These are phyloP conservation scores for Drosophila gaucha DNA, from an alignment of 2,888 invertebrate genomes.

Conservation along the genomic window DNA sequence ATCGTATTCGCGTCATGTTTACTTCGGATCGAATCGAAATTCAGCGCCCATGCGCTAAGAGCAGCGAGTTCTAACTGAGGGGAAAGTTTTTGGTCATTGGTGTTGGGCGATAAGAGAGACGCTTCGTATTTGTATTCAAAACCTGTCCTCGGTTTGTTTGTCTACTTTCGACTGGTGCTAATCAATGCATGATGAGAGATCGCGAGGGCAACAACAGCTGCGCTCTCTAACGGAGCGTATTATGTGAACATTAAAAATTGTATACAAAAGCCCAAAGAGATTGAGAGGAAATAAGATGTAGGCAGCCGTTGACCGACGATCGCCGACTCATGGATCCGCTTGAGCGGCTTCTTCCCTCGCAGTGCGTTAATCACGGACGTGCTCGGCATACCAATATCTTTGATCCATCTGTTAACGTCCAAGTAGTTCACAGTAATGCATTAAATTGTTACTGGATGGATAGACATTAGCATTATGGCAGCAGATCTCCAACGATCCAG, in stretches of 20 bases:
- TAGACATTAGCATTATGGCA: constrained; percentile 52
- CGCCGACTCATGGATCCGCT: constrained; percentile 45
- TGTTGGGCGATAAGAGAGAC: constrained; percentile 34
- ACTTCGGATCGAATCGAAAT: constrained; percentile 4
- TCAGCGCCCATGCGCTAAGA: constrained; percentile 44
- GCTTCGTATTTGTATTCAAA: constrained; percentile 32
- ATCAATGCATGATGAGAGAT: constrained; percentile 42
- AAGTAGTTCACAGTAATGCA: constrained; percentile 58
- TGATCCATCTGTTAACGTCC: constrained; percentile 32
- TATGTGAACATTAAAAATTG: constrained; percentile 35
- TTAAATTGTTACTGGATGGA: constrained; percentile 41
- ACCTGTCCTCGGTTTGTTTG: constrained; percentile 50
- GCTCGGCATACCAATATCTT: constrained; percentile 52
- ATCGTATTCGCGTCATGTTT: constrained; percentile 44
- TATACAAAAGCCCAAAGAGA: constrained; percentile 11
- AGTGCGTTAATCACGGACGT: constrained; percentile 56
- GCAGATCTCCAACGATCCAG: constrained; percentile 65
- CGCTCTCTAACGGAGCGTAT: constrained; percentile 30
- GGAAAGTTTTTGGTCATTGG: constrained; percentile 18
- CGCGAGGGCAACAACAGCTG: constrained; percentile 16
- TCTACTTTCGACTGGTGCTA: constrained; percentile 27
- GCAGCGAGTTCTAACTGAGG: constrained; percentile 59
- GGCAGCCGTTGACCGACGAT: constrained; percentile 32
- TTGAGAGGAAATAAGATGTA: constrained; percentile 22
- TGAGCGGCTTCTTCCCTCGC: constrained; percentile 32